Evolutionary conservation across 2,113 vertebrate genomes (phyloP), one percentile per base, ranked within the genome.

Genomic region (Vicugna pacos): DNA sequence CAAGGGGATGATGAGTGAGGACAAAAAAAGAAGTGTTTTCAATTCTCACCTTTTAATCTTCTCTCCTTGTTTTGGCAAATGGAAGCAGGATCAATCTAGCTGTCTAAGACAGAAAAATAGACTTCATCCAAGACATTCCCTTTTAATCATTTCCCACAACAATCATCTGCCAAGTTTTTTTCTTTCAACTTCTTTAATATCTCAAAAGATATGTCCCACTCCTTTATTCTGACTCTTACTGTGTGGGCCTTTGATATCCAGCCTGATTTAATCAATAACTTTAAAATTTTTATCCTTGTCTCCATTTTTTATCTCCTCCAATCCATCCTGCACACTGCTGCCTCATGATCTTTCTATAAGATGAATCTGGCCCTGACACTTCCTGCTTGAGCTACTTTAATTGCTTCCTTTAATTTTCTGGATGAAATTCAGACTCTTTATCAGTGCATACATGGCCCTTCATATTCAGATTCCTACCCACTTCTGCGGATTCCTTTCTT

Each of bases 261-360:
- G 19, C 26, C 38, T 82, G 5, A 30, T 56, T 91, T 85, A 91
- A 54, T 83, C 30, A 77, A 20, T 90, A 22, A 35, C 15, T 48
- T 89, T 30, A 35, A 12, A 85, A 89, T 20, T 32, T 91, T 79
- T 80, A 81, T 64, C 5, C 12, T 30, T 48, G 0, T 70, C 48
- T 89, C 42, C 77, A 67, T 38, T 87, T 93, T 79, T 89, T 88
- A 28, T 92, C 19, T 84, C 88, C 73, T 58, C n/a, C 42, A 93
- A 10, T 58, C 3, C 8, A 54, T 52, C 26, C 62, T 60, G 46
- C 8, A 79, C 8, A 52, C 9, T n/a, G 24, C 46, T 86, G 65
- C 8, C 64, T 65, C 58, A 6, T 50, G 38, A 62, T 52, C 77
- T 94, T 94, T 69, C 42, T 86, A 15, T 11, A 91, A 77, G 54